These are phyloP conservation scores for Lacerta viridis DNA, from an alignment of 2,797 vertebrate genomes.

Conservation along the genomic window DNA sequence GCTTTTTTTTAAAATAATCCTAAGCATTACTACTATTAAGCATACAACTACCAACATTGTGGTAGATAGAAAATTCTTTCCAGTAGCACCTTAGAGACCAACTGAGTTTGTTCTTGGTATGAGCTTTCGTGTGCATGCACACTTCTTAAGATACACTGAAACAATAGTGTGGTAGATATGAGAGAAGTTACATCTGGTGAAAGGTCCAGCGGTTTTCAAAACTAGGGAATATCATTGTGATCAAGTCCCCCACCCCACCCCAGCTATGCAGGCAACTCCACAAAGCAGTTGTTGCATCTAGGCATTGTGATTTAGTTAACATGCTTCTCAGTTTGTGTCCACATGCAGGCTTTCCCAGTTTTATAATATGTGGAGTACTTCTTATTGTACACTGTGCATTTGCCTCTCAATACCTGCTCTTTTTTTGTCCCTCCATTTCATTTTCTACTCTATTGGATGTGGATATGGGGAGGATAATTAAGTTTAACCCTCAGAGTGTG, in stretches of 20 bases:
- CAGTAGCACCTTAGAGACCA: too few species aligned
- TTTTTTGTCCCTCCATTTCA: neutral
- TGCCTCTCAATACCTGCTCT: slow-evolving; percentile 30
- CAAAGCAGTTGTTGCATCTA: neutral
- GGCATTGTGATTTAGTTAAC: neutral
- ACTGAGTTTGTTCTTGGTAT: too few species aligned
- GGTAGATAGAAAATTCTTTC: neutral
- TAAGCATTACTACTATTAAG: neutral
- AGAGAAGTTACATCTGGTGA: neutral
- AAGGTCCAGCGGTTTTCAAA: neutral
- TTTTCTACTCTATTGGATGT: neutral
- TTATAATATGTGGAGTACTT: neutral
- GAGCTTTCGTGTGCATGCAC: too few species aligned
- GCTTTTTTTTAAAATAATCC: neutral
- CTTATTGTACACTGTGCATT: slow-evolving; percentile 11
- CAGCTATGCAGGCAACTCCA: neutral
- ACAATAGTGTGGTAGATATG: neutral
- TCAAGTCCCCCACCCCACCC: neutral
- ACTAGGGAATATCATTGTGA: neutral
- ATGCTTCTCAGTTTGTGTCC: neutral
- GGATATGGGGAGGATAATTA: neutral
- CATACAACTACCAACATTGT: neutral
- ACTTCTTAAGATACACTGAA: too few species aligned
- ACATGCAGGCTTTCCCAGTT: neutral
- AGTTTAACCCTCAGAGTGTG: neutral